Evolutionary conservation across 2,888 invertebrate species (phyloP).

Genomic region (Cyclophora punctaria): DNA sequence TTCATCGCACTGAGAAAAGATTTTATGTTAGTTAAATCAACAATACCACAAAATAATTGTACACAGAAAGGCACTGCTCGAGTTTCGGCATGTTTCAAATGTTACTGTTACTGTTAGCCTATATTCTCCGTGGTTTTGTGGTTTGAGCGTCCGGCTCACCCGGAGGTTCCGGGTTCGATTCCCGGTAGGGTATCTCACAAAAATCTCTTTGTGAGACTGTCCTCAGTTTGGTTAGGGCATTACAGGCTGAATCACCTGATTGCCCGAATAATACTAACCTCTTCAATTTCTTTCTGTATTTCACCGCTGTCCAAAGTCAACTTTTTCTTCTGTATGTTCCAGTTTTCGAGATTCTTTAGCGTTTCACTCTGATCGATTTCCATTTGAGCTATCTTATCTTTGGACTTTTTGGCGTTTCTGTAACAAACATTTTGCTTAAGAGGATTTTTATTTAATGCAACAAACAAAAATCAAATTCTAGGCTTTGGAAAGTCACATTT

Average conservation of each 20-base stretch:
- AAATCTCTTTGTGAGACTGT: too few relatives aligned
- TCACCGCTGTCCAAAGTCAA: conserved; percentile 73
- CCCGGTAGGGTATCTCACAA: too few relatives aligned
- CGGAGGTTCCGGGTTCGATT: too few relatives aligned
- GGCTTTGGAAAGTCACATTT: too few relatives aligned
- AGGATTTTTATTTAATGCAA: too few relatives aligned
- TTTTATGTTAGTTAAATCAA: neutral
- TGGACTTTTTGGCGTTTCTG: conserved; percentile 84
- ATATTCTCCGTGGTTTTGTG: too few relatives aligned
- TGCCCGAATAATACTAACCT: conserved; percentile 33
- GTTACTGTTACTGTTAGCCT: neutral
- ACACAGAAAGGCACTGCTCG: neutral
- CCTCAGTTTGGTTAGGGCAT: too few relatives aligned
- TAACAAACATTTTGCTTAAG: conserved; percentile 8
- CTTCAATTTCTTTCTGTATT: conserved; percentile 71
- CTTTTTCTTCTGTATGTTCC: conserved; percentile 74
- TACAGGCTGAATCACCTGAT: too few relatives aligned
- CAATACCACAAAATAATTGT: too few relatives aligned
- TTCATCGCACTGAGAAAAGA: conserved; percentile 54
- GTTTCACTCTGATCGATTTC: conserved; percentile 81
- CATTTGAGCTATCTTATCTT: conserved; percentile 83
- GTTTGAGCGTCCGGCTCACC: too few relatives aligned
- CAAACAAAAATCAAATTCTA: too few relatives aligned
- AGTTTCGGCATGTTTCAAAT: neutral
- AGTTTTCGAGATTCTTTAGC: conserved; percentile 77